Conservation (phyloP, 2,888 invertebrate species). For the Sisyra nigra region DNA sequence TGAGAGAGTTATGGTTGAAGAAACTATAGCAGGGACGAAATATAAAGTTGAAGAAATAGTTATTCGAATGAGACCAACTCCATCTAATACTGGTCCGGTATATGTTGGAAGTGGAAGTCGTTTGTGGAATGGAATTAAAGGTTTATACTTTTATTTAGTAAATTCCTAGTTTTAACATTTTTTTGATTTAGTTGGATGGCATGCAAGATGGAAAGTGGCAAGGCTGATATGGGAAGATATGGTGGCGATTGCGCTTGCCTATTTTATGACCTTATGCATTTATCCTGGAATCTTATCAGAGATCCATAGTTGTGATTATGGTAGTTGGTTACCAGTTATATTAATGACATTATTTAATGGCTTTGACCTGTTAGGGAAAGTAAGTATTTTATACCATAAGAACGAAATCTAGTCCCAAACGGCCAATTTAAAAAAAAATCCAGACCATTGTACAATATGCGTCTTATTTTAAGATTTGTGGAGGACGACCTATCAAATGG, state of each 20-base stretch:
- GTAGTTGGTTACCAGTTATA: slow-evolving; percentile 83
- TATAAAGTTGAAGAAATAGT: slow-evolving; percentile 67
- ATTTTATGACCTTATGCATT: slow-evolving; percentile 75
- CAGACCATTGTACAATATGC: slow-evolving; percentile 11
- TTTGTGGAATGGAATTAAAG: slow-evolving; percentile 34
- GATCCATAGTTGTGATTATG: slow-evolving; percentile 65
- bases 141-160: slow-evolving; percentile 17
- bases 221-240: slow-evolving; percentile 80
- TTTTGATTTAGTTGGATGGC: slow-evolving; percentile 44
- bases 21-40: slow-evolving; percentile 34
- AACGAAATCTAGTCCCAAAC: too few species aligned
- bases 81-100: slow-evolving; percentile 8
- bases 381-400: not conserved
- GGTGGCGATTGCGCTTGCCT: slow-evolving; percentile 75
- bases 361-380: slow-evolving; percentile 74
- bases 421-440: not conserved
- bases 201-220: slow-evolving; percentile 64
- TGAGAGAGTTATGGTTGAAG: slow-evolving; percentile 11
- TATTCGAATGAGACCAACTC: slow-evolving; percentile 37
- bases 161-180: not conserved
- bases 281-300: slow-evolving; percentile 87
- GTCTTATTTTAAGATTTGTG: slow-evolving; percentile 21
- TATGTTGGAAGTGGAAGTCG: slow-evolving; percentile 24
- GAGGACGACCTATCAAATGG: slow-evolving; percentile 10
- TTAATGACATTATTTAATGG: slow-evolving; percentile 81